Base-by-base conservation (phyloP, 2,888 invertebrate species). In the Teinopalpus imperialis region DNA sequence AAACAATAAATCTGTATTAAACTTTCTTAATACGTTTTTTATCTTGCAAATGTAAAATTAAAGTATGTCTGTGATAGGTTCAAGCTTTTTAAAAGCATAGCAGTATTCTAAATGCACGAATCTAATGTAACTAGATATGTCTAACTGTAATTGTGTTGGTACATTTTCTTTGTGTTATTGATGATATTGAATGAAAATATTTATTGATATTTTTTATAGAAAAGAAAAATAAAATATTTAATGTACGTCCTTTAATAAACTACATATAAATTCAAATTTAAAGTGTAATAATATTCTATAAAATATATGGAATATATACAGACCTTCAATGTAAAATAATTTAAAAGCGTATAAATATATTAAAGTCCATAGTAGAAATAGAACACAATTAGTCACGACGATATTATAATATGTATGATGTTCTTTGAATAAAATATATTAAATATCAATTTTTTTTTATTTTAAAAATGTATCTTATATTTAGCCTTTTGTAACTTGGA, bases 41-140 rank as follows among this genome's bases (percentile, higher is more conserved):
- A 20, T 10, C 30, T 32, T 32, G 9, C 10, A 23, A 41, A 49
- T 50, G 53, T 50, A 52, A 52, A 52, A 52, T 54, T 48, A 43
- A 52, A 53, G 37, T 21, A 43, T 57, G 66, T 79, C 86, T 86
- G 85, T 86, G 86, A 86, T 85, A 86, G 81, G 24, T 30, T 74
- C 66, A 74, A 62, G 81, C 81, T 81, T 82, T 81, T 63, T 70
- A 66, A 81, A 81, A 71, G 72, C 66, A 59, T 65, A 67, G 67
- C 81, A 82, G 81, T 85, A 83, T 83, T 83, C 66, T 73, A 77
- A 74, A 64, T 67, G 69, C 72, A 67, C 64, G 66, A 64, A 66
- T 63, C 61, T 54, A 58, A 53, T 52, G 57, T 29, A 60, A 52
- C 52, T 54, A 56, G 54, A 57, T 57, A 50, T 56, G 54, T 61